Percentiles rank a stretch among this genome's conserved stretches.
Evolutionary conservation across 2,797 vertebrate genomes (phyloP).

Genomic region (Myotis planiceps): DNA sequence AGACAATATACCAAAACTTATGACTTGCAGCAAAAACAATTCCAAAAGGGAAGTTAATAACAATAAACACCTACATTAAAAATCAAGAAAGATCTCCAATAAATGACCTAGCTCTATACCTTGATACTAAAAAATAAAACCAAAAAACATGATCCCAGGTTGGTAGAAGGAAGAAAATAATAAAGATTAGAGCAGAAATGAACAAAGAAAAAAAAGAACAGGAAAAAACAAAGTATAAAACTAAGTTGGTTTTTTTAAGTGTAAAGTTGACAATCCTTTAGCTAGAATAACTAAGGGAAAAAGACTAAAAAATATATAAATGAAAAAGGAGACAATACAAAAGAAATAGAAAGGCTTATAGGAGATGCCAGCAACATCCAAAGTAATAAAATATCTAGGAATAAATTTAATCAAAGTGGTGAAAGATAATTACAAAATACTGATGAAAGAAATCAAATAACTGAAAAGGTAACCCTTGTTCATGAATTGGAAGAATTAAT

Average conservation of each 20-base stretch:
- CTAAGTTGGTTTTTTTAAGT: neutral
- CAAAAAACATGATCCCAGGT: neutral
- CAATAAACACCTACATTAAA: neutral
- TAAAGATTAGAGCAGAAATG: neutral
- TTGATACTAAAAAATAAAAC: neutral
- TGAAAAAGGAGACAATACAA: no score
- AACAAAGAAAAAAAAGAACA: no score
- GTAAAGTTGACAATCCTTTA: neutral
- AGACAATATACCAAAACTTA: neutral
- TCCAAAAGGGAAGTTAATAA: neutral
- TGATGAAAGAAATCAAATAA: neutral
- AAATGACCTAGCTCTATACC: neutral
- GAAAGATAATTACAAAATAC: neutral
- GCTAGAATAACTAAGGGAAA: no score
- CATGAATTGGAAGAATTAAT: neutral
- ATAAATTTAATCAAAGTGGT: neutral
- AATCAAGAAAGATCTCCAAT: neutral
- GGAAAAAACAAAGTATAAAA: no score
- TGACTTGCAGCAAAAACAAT: neutral
- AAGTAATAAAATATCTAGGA: neutral
- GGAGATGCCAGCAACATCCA: neutral
- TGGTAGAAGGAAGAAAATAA: neutral
- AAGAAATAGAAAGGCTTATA: no score
- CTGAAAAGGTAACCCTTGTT: neutral
- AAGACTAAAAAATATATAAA: no score